Evolutionary conservation across 2,113 vertebrate species (phyloP).

Genomic region (Nothocercus nigrocapillus): DNA sequence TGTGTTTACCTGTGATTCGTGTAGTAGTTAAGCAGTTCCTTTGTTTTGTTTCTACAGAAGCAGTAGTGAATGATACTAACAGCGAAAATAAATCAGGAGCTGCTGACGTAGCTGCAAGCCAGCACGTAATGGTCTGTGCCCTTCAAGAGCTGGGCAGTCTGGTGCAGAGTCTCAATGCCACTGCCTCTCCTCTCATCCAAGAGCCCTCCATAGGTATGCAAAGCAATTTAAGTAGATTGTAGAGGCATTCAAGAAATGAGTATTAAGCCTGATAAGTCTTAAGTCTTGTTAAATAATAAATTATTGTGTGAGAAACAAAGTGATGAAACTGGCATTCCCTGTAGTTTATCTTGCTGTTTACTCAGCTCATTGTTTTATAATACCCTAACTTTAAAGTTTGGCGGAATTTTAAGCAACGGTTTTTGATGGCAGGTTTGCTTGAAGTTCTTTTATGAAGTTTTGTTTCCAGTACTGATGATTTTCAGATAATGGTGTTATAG

Average conservation of each 20-base stretch:
- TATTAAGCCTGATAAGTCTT: not conserved
- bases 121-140: conserved; percentile 98
- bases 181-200: conserved; percentile 95
- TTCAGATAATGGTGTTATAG: not conserved
- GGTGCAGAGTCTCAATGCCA: conserved; percentile 95
- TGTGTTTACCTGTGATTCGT: not conserved
- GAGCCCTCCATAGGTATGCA: conserved; percentile 92
- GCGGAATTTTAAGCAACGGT: not conserved
- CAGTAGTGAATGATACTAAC: conserved; percentile 93
- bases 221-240: not conserved
- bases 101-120: conserved; percentile 94
- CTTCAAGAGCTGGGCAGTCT: conserved; percentile 96
- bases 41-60: conserved; percentile 80
- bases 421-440: not conserved
- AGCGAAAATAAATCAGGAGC: conserved; percentile 93
- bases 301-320: not conserved
- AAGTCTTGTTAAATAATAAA: not conserved
- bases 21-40: not conserved
- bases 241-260: not conserved
- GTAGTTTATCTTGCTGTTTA: not conserved
- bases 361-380: not conserved
- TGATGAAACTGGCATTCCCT: not conserved
- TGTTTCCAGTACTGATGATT: not conserved
- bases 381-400: not conserved
- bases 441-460: not conserved